These are phyloP conservation scores for Circaetus cinerascens DNA, from an alignment of 2,113 vertebrate genomes.

Conservation along the genomic window DNA sequence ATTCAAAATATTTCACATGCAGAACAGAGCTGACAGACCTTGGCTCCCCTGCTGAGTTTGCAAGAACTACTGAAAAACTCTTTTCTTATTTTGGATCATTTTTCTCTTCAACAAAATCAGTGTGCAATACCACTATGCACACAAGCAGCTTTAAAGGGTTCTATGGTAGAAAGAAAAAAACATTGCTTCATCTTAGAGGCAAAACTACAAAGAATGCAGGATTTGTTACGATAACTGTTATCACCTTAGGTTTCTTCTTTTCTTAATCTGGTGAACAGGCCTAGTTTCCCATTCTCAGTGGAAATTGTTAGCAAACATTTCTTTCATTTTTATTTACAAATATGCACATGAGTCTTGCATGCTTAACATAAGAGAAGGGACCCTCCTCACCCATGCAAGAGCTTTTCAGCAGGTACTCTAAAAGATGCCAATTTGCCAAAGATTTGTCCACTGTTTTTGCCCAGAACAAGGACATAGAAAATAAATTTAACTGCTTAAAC, in stretches of 20 bases:
- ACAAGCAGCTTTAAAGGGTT: not conserved
- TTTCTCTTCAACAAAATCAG: not conserved
- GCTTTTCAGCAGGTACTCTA: not conserved
- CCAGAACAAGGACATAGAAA: not conserved
- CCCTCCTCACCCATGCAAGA: not conserved
- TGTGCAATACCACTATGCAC: not conserved
- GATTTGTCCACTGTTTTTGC: not conserved
- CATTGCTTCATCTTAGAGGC: not conserved
- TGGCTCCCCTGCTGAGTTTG: not conserved
- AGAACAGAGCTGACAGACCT: conserved; percentile 25
- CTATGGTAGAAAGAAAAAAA: not conserved
- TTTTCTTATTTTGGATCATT: not conserved
- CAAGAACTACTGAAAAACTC: not conserved
- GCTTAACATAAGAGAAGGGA: not conserved
- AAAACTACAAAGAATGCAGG: not conserved
- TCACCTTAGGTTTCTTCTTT: not conserved
- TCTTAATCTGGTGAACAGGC: not conserved
- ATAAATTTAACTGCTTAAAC: not conserved
- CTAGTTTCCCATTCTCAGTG: not conserved
- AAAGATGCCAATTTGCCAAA: not conserved
- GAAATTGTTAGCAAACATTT: not conserved
- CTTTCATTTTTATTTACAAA: not conserved
- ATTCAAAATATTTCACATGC: conserved; percentile 17
- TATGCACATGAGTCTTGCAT: rapidly evolving
- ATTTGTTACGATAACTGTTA: not conserved